phyloP scores from a whole-genome alignment of 2,888 invertebrate genomes.

The Lingula anatina region DNA sequence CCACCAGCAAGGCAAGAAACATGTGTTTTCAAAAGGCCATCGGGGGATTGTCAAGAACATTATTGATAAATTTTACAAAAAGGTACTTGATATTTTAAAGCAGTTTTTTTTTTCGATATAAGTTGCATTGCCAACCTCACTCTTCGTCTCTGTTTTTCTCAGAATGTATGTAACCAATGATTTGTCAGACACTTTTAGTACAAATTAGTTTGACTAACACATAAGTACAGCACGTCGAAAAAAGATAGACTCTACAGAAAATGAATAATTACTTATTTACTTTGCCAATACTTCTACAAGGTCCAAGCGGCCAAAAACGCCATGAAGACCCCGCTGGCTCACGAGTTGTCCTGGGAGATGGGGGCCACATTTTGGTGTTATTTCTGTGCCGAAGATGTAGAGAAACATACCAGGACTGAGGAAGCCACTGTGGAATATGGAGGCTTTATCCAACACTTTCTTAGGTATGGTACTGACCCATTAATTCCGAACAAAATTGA shows the following conservation, averaged over 20 bases:
- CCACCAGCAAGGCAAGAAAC: slow-evolving; percentile 31
- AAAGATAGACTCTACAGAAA: too few species aligned
- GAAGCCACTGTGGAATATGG: slow-evolving; percentile 19
- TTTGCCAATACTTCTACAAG: slow-evolving; percentile 10
- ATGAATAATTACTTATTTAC: not conserved
- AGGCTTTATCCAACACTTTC: slow-evolving; percentile 27
- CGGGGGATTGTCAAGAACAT: slow-evolving; percentile 24
- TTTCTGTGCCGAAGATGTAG: slow-evolving; percentile 29
- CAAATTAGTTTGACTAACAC: too few species aligned
- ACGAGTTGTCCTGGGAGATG: slow-evolving; percentile 17
- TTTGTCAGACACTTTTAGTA: too few species aligned
- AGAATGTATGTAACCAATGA: too few species aligned
- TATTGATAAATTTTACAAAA: slow-evolving; percentile 24
- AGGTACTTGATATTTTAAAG: slow-evolving; percentile 24
- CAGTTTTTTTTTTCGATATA: not conserved
- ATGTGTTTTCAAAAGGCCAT: slow-evolving; percentile 33
- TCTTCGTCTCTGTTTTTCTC: not conserved
- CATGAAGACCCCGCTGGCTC: slow-evolving; percentile 18
- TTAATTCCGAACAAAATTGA: too few species aligned
- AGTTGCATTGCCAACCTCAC: not conserved
- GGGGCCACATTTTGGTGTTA: slow-evolving; percentile 39
- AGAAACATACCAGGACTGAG: slow-evolving; percentile 20
- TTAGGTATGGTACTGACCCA: too few species aligned
- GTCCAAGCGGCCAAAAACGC: slow-evolving; percentile 14
- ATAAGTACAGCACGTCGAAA: too few species aligned